Base-by-base conservation (phyloP, 2,888 invertebrate genomes). In the Mimumesa dahlbomi region DNA sequence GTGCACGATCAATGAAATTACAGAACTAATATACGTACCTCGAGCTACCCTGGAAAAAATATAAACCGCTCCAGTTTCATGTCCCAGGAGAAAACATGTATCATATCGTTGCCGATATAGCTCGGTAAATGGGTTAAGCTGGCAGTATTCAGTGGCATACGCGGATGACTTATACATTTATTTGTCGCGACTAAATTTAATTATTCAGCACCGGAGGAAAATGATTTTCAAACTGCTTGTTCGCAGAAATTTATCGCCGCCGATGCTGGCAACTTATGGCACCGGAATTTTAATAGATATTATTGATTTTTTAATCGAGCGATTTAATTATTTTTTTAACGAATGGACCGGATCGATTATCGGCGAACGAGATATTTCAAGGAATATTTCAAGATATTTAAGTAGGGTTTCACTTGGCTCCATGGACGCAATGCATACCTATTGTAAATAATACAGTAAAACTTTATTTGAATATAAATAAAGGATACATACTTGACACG, bases 1-100 rank as follows among this genome's bases (percentile, higher is more conserved):
- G 16, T 13, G 57, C 25, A 19, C 57, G 62, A 69, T 71, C 62
- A 62, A 71, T 68, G 52, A 69, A 69, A 69, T 71, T 68, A 62
- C 68, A 57, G 38, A 62, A 53, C 57, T 48, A 52, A 69, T 40
- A 42, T 36, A 19, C 52, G 45, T 31, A 42, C 45, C 22, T 40
- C 21, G 43, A 7, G 43, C 38, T 38, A 21, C 31, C 18, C 9
- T 6, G 59, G 18, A n/a, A 38, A 61, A 48, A 19, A 49, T 46
- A 38, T 38, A 40, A 52, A 57, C 31, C 38, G 53, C 43, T 67
- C 46, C 16, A 50, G 58, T 54, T 68, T 61, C 40, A 34, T 11
- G 34, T 52, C 61, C 40, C 56, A 6, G 11, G 61, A 56, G 50
- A 40, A 50, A 68, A 56, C 43, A 21, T 19, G 48, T 38, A 42